These are phyloP conservation scores for Euglossa dilemma DNA, from an alignment of 1,140 invertebrate genomes.

Conservation along the genomic window DNA sequence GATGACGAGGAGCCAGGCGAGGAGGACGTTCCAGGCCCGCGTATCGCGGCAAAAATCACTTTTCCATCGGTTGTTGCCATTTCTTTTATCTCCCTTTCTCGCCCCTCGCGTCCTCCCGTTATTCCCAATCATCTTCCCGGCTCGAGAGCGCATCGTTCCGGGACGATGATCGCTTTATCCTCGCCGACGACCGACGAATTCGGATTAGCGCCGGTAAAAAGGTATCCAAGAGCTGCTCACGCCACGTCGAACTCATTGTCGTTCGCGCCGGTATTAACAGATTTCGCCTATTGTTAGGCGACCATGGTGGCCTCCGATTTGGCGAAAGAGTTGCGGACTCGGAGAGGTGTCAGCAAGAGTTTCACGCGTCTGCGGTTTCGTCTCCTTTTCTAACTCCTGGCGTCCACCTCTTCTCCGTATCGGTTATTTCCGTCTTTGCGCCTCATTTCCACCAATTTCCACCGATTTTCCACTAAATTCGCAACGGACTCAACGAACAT, in stretches of 20 bases:
- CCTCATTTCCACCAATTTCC: no score
- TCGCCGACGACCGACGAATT: slow-evolving; percentile 65
- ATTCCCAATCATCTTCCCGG: slow-evolving; percentile 10
- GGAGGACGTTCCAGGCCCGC: background rate
- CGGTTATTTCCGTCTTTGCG: no score
- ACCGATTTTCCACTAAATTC: no score
- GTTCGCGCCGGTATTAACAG: slow-evolving; percentile 69
- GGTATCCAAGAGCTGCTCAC: slow-evolving; percentile 73
- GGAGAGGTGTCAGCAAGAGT: slow-evolving; percentile 65
- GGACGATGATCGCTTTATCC: slow-evolving; percentile 71
- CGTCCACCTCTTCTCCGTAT: no score
- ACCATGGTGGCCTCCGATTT: slow-evolving; percentile 41
- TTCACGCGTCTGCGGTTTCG: slow-evolving; percentile 64
- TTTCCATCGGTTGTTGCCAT: slow-evolving; percentile 44
- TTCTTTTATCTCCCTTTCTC: slow-evolving; percentile 42
- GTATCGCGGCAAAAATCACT: slow-evolving; percentile 74
- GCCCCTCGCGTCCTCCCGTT: background rate
- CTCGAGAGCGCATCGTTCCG: slow-evolving; percentile 59
- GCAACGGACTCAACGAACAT: no score
- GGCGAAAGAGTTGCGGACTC: slow-evolving; percentile 51
- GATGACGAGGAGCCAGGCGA: slow-evolving; percentile 44
- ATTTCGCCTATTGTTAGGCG: slow-evolving; percentile 73
- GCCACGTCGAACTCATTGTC: slow-evolving; percentile 72
- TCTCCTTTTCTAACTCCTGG: background rate
- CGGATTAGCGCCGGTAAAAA: slow-evolving; percentile 76